Evolutionary conservation across 1,140 invertebrate genomes (phyloP).

Genomic region (Drosophila tsacasi): DNA sequence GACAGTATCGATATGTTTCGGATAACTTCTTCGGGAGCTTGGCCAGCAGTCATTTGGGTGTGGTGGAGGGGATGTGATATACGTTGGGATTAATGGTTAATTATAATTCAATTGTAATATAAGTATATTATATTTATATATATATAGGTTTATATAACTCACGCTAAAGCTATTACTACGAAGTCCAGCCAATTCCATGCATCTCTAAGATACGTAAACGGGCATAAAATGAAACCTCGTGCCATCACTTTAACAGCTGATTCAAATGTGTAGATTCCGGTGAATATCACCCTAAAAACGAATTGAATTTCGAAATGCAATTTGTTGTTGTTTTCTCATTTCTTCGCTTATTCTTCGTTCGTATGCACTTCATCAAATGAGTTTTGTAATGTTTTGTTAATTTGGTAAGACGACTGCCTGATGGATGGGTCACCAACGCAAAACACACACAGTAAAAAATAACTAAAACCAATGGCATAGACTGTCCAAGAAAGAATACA

Average conservation of each 20-base stretch:
- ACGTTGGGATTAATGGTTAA: constrained; percentile 11
- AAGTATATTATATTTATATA: constrained; percentile 32
- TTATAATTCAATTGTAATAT: constrained; percentile 40
- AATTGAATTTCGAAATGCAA: constrained; percentile 85
- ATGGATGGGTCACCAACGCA: constrained; percentile 44
- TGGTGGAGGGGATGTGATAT: constrained; percentile 1
- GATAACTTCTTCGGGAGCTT: background rate
- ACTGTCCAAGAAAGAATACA: constrained; percentile 26
- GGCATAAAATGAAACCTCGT: constrained; percentile 99
- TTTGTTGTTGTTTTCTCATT: constrained; percentile 70
- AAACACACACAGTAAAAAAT: constrained; percentile 22
- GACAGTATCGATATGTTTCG: background rate
- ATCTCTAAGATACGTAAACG: constrained; percentile 99
- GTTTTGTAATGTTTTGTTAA: constrained; percentile 12
- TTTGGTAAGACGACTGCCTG: constrained; percentile 34
- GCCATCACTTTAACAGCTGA: constrained; percentile 99
- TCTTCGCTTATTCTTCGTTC: constrained; percentile 31
- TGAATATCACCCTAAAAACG: constrained; percentile 97
- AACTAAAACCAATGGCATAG: constrained; percentile 42
- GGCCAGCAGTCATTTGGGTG: background rate
- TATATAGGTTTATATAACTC: constrained; percentile 88
- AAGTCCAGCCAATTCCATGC: constrained; percentile 99
- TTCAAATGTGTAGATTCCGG: constrained; percentile 99
- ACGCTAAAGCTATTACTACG: constrained; percentile 99
- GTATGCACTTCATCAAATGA: constrained; percentile 36